phyloP scores from a whole-genome alignment of 2,888 invertebrate genomes.

The Drosophila anomelani region DNA sequence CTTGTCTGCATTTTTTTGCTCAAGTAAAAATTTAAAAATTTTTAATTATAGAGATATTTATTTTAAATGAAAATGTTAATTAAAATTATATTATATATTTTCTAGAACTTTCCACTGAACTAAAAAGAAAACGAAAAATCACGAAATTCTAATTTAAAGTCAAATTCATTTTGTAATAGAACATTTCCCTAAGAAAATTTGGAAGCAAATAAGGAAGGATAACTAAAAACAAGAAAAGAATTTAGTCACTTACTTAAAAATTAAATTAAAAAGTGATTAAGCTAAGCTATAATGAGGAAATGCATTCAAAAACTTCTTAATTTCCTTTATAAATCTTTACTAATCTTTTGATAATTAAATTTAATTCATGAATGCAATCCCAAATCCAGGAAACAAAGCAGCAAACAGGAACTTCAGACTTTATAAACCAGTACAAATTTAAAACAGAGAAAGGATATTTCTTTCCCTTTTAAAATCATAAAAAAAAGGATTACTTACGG shows the following conservation, averaged over 20 bases:
- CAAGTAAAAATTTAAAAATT: neutral
- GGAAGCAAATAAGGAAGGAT: too few relatives aligned
- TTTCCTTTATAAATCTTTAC: neutral
- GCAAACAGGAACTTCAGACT: too few relatives aligned
- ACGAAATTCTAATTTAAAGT: neutral
- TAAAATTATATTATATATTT: too few relatives aligned
- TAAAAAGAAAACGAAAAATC: too few relatives aligned
- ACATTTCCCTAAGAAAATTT: neutral
- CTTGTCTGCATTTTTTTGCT: neutral
- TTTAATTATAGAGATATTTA: neutral
- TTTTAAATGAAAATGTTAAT: neutral
- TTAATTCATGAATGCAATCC: too few relatives aligned
- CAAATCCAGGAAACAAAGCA: too few relatives aligned
- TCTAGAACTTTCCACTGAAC: too few relatives aligned
- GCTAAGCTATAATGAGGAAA: too few relatives aligned
- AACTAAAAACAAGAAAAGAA: too few relatives aligned
- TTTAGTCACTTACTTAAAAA: neutral
- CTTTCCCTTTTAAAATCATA: too few relatives aligned
- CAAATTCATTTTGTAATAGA: neutral
- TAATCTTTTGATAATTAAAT: neutral
- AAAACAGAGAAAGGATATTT: too few relatives aligned
- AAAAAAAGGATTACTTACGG: constrained; percentile 80
- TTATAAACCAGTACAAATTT: too few relatives aligned
- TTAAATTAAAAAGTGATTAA: neutral
- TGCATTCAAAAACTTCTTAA: neutral